Evolutionary conservation across 2,797 vertebrate species (phyloP).

Genomic region (Hoplostethus atlanticus): DNA sequence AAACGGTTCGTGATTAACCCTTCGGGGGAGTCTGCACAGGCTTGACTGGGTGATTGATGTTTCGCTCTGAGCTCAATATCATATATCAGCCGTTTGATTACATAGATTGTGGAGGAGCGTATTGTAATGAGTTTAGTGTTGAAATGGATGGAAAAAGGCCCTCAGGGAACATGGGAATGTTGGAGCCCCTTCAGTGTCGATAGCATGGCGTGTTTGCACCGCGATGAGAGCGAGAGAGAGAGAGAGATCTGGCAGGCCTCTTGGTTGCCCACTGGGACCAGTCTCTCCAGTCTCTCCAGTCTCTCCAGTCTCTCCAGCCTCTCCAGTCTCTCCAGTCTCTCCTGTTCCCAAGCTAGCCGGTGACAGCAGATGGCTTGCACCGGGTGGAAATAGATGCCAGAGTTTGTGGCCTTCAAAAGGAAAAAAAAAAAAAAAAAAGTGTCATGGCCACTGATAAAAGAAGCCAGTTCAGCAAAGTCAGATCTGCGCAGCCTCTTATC

Average conservation of each 20-base stretch:
- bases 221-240: not conserved
- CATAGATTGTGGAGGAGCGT: conserved; percentile 34
- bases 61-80: conserved; percentile 18
- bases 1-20: conserved; percentile 24
- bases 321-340: not conserved
- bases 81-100: conserved; percentile 52
- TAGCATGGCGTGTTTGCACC: not conserved
- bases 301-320: too few relatives aligned
- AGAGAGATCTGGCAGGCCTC: conserved; percentile 8
- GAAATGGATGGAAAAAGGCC: conserved; percentile 27
- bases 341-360: conserved; percentile 3
- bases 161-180: conserved; percentile 1
- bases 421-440: too few relatives aligned
- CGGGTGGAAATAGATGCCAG: not conserved
- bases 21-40: conserved; percentile 2
- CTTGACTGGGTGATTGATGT: conserved; percentile 53
- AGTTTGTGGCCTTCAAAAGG: not conserved
- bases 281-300: not conserved
- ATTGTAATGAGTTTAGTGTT: conserved; percentile 32
- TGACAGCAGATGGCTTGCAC: conserved; percentile 42
- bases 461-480: conserved; percentile 12
- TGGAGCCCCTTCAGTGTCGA: conserved; percentile 27
- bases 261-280: conserved; percentile 24
- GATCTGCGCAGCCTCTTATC: conserved; percentile 8
- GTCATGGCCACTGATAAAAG: conserved; percentile 6